Evolutionary conservation across 2,888 invertebrate species (phyloP).

Genomic region (Chymomyza caudatula): DNA sequence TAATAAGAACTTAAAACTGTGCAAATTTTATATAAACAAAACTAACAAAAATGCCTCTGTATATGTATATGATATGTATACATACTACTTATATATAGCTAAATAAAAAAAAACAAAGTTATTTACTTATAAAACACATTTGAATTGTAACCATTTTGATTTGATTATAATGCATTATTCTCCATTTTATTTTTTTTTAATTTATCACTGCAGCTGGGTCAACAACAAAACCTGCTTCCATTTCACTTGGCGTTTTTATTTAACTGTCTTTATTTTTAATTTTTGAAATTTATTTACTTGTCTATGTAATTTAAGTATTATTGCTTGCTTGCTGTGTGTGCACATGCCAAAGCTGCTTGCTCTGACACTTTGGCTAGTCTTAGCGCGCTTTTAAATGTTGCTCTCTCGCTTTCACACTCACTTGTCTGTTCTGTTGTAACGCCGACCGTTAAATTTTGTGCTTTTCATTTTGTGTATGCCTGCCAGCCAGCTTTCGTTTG

Average conservation of each 20-base stretch:
- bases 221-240: neutral
- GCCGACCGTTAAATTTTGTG: slow-evolving; percentile 9
- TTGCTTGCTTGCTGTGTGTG: neutral
- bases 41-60: neutral
- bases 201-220: slow-evolving; percentile 11
- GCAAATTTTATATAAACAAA: slow-evolving; percentile 27
- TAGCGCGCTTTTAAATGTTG: slow-evolving; percentile 10
- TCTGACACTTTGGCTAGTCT: too few species aligned
- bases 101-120: slow-evolving; percentile 6
- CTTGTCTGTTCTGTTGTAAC: neutral
- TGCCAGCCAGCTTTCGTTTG: slow-evolving; percentile 16
- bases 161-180: slow-evolving; percentile 48
- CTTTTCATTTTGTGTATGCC: slow-evolving; percentile 11
- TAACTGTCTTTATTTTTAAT: slow-evolving; percentile 9
- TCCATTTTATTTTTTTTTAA: slow-evolving; percentile 24
- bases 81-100: slow-evolving; percentile 14
- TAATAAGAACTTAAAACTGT: slow-evolving; percentile 71
- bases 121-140: slow-evolving; percentile 12
- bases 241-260: slow-evolving; percentile 4
- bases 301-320: neutral
- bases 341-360: neutral
- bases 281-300: slow-evolving; percentile 5
- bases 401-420: slow-evolving; percentile 27
- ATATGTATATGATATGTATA: slow-evolving; percentile 13
- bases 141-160: slow-evolving; percentile 28